Evolutionary conservation across 2,888 invertebrate genomes (phyloP).

Genomic region (Lymantria dispar): DNA sequence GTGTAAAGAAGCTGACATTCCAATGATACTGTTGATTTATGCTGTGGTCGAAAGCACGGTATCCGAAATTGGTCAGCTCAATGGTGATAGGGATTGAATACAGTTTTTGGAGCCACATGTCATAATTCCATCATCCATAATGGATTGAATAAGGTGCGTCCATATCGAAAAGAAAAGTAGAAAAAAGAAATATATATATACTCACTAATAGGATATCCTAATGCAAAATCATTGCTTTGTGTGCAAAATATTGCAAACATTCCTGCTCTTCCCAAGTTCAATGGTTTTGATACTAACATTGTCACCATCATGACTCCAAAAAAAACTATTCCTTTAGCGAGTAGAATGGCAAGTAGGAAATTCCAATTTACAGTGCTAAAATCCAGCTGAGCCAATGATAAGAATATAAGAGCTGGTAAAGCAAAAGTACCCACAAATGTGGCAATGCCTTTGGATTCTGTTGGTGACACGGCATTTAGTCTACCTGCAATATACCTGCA

Average conservation of each 20-base stretch:
- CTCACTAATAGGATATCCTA: slow-evolving; percentile 97
- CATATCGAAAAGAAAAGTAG: too few species aligned
- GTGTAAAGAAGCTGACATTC: too few species aligned
- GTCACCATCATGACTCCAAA: slow-evolving; percentile 89
- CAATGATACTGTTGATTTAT: too few species aligned
- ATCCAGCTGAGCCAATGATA: slow-evolving; percentile 92
- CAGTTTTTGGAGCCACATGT: too few species aligned
- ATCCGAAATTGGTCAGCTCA: too few species aligned
- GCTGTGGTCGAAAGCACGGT: too few species aligned
- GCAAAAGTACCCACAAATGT: slow-evolving; percentile 97
- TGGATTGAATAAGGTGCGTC: too few species aligned
- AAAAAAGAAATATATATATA: slow-evolving; percentile 15
- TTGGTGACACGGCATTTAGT: slow-evolving; percentile 89
- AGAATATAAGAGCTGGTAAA: slow-evolving; percentile 94
- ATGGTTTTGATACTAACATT: slow-evolving; percentile 89
- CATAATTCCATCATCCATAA: too few species aligned
- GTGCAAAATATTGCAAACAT: slow-evolving; percentile 97
- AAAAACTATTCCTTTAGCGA: slow-evolving; percentile 94
- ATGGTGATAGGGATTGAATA: too few species aligned
- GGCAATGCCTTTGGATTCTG: slow-evolving; percentile 94
- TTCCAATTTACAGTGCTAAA: slow-evolving; percentile 94
- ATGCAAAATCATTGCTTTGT: slow-evolving; percentile 98
- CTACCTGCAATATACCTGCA: slow-evolving; percentile 92
- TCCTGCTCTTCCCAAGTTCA: slow-evolving; percentile 92
- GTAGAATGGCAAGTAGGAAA: slow-evolving; percentile 92